Conservation (phyloP, 92 coral and sea anemone species). For the Epizoanthus stellaris region DNA sequence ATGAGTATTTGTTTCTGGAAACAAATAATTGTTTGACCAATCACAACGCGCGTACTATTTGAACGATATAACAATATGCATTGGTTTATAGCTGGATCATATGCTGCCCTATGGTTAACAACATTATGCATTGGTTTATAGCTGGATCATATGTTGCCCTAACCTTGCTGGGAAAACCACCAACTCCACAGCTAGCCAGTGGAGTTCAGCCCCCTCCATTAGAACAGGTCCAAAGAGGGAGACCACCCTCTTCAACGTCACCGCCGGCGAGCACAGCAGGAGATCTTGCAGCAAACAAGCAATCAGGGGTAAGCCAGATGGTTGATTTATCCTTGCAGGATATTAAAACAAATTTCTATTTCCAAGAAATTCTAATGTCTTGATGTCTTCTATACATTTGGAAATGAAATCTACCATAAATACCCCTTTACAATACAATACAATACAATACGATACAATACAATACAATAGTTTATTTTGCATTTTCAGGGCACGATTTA, state of each 20-base stretch:
- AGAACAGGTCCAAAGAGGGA: constrained; percentile 19
- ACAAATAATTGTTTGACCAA: too few relatives aligned
- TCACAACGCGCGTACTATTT: too few relatives aligned
- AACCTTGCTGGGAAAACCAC: constrained; percentile 95
- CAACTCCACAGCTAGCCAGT: constrained; percentile 49
- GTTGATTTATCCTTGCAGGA: background rate
- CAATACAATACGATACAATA: too few relatives aligned
- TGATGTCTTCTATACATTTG: too few relatives aligned
- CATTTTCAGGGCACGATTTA: too few relatives aligned
- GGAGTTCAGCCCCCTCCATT: constrained; percentile 22
- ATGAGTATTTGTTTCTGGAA: too few relatives aligned
- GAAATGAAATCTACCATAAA: too few relatives aligned
- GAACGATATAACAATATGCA: too few relatives aligned
- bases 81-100: too few relatives aligned
- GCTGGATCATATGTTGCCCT: constrained; percentile 99
- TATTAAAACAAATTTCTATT: background rate
- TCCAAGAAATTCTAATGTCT: too few relatives aligned
- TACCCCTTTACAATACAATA: too few relatives aligned
- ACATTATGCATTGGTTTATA: constrained; percentile 30
- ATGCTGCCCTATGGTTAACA: background rate
- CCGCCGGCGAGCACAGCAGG: constrained; percentile 25
- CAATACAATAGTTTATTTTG: too few relatives aligned
- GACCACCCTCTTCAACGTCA: constrained; percentile 13
- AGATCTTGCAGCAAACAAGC: constrained; percentile 33
- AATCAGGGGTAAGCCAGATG: constrained; percentile 23